Evolutionary conservation across 2,888 invertebrate species (phyloP).

Genomic region (Seladonia tumulorum): DNA sequence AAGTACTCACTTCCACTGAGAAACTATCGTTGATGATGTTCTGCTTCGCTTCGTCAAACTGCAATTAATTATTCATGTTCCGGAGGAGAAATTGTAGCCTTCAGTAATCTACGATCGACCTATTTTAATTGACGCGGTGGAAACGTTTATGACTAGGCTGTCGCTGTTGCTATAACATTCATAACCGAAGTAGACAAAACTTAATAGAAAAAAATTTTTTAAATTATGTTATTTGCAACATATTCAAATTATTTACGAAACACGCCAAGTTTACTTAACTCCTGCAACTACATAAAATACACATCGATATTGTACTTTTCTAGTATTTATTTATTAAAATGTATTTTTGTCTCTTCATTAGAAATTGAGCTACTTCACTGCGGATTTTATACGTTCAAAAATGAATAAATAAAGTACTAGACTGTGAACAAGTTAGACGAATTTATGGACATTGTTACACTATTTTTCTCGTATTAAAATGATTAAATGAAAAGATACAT

Average conservation of each 20-base stretch:
- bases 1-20: neutral
- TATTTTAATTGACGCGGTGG: neutral
- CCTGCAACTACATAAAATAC: neutral
- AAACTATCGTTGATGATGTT: slow-evolving; percentile 50
- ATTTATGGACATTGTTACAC: too few species aligned
- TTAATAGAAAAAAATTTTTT: too few species aligned
- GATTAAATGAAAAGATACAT: neutral
- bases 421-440: too few species aligned
- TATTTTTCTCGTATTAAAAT: too few species aligned
- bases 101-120: neutral
- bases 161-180: neutral
- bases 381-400: too few species aligned
- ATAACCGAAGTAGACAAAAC: neutral
- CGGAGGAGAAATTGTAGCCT: neutral
- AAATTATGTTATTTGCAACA: neutral
- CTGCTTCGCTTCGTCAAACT: slow-evolving; percentile 45
- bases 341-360: too few species aligned
- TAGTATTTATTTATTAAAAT: too few species aligned
- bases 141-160: neutral
- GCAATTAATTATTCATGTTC: slow-evolving; percentile 35
- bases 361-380: too few species aligned
- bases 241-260: neutral
- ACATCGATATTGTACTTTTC: too few species aligned
- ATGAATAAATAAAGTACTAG: too few species aligned
- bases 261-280: neutral